phyloP scores from a whole-genome alignment of 23 tunicate species.

The Ciona savignyi region DNA sequence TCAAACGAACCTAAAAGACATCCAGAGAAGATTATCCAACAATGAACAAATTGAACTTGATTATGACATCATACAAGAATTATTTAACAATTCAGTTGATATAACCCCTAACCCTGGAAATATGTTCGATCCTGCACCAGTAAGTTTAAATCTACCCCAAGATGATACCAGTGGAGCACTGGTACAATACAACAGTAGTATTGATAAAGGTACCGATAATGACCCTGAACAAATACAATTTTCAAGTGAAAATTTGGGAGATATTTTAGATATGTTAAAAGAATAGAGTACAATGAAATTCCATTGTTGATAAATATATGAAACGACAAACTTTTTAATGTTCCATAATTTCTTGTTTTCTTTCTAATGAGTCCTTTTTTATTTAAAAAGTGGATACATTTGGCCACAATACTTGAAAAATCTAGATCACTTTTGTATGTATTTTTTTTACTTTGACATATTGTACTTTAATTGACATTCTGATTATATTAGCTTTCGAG shows the following conservation, averaged over 20 bases:
- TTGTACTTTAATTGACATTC: too few relatives aligned
- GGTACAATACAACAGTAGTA: neutral
- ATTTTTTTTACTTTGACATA: too few relatives aligned
- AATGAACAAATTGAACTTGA: constrained; percentile 57
- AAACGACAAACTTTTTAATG: neutral
- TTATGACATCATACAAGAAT: constrained; percentile 60
- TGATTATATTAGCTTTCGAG: too few relatives aligned
- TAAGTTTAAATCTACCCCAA: neutral
- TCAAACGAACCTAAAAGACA: constrained; percentile 42
- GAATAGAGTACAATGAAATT: neutral
- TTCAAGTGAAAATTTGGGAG: neutral
- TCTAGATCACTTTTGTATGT: too few relatives aligned
- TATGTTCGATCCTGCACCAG: constrained; percentile 14
- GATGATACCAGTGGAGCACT: neutral
- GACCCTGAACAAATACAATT: neutral
- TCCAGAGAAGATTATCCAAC: constrained; percentile 33
- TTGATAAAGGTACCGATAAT: neutral
- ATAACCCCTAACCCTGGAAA: constrained; percentile 10
- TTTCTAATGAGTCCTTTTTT: too few relatives aligned
- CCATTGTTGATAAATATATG: too few relatives aligned
- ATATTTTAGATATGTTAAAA: neutral
- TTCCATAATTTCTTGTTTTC: neutral
- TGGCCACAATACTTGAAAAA: too few relatives aligned
- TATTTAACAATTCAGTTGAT: constrained; percentile 40
- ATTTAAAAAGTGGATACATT: too few relatives aligned